These are phyloP conservation scores for Pyrrhosoma nymphula DNA, from an alignment of 2,888 invertebrate species.

Conservation along the genomic window DNA sequence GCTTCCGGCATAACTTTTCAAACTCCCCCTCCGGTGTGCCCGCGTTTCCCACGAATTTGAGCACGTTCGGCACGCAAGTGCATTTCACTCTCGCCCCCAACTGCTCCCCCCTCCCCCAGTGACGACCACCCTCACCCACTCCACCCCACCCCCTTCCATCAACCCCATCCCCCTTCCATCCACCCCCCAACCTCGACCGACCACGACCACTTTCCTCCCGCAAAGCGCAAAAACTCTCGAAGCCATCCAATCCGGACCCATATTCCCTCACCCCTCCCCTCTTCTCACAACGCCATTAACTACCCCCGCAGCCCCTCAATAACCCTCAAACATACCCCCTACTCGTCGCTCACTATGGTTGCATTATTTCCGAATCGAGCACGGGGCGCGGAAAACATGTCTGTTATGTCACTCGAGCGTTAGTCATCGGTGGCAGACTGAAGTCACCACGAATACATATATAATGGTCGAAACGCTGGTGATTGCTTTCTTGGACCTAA, in stretches of 20 bases:
- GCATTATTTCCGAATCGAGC: background rate
- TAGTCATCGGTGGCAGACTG: background rate
- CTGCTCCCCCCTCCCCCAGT: background rate
- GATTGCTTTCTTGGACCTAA: background rate
- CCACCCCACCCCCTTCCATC: background rate
- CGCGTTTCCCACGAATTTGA: background rate
- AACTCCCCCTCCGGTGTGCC: background rate
- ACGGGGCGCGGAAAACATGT: background rate
- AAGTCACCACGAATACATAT: background rate
- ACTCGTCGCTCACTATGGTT: background rate
- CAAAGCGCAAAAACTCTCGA: background rate
- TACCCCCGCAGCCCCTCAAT: background rate
- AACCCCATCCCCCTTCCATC: background rate
- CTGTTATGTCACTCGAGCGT: background rate
- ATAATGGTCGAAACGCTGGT: background rate
- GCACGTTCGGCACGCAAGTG: slow-evolving; percentile 22
- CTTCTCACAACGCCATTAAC: background rate
- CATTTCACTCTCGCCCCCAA: background rate
- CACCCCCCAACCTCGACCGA: background rate
- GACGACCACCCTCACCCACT: background rate
- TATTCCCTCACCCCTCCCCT: background rate
- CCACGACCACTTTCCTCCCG: background rate
- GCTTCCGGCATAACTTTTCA: background rate
- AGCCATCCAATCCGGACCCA: background rate
- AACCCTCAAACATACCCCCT: background rate